A percentile compares a stretch with the other conserved stretches of the same genome.
phyloP scores from a whole-genome alignment of 2,113 vertebrate species.

The Notarius quadriscutis region DNA sequence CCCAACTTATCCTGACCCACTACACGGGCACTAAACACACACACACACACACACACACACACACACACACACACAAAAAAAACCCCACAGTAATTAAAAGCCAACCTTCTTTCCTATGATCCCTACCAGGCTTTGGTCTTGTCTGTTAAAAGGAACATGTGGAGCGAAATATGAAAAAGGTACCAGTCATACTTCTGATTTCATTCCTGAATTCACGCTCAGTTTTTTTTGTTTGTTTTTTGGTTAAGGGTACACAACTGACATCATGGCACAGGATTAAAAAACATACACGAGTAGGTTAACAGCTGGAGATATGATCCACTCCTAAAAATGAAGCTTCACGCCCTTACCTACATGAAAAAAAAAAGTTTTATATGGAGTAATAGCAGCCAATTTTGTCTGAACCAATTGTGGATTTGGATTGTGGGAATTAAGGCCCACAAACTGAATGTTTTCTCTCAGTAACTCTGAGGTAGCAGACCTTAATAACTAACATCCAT shows the following conservation, averaged over 20 bases:
- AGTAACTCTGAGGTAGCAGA: constrained; percentile 8
- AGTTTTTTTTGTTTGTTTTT: too few species aligned
- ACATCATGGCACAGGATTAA: neutral
- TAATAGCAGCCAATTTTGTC: neutral
- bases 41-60: constrained; percentile 16
- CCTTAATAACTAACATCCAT: constrained; percentile 23
- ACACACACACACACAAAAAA: neutral
- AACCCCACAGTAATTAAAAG: constrained; percentile 46
- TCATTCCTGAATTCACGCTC: neutral
- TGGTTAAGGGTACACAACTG: neutral
- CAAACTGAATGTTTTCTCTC: constrained; percentile 3
- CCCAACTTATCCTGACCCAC: constrained; percentile 65
- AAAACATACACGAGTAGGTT: too few species aligned
- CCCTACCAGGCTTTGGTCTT: constrained; percentile 40
- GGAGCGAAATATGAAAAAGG: neutral
- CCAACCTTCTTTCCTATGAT: constrained; percentile 41
- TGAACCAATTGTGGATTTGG: constrained; percentile 4
- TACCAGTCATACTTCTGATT: neutral
- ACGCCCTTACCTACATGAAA: neutral
- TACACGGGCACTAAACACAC: constrained; percentile 40
- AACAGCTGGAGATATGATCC: neutral
- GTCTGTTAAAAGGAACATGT: neutral
- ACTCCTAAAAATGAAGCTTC: neutral
- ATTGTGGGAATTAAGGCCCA: constrained; percentile 3
- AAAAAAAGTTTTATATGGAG: too few species aligned